Conservation (phyloP, 2,797 vertebrate species). For the Cyclura pinguis region DNA sequence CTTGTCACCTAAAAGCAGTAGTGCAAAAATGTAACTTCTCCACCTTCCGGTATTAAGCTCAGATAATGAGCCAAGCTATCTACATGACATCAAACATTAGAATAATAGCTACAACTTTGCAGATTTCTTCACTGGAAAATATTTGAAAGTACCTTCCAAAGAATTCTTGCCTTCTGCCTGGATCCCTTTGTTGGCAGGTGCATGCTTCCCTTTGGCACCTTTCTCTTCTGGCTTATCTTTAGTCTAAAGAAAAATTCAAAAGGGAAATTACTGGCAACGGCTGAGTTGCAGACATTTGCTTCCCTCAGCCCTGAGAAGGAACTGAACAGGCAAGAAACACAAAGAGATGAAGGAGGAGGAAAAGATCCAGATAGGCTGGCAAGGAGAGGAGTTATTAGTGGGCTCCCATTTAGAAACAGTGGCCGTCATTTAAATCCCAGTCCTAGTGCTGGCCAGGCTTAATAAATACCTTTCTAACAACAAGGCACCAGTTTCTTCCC, state of each 20-base stretch:
- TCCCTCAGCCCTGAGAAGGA: neutral
- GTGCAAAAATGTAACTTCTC: too few relatives aligned
- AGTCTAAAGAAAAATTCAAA: constrained; percentile 76
- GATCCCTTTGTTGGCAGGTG: constrained; percentile 72
- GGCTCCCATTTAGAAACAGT: too few relatives aligned
- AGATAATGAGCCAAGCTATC: neutral
- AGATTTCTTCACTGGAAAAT: neutral
- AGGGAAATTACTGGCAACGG: constrained; percentile 6
- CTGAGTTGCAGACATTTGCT: neutral
- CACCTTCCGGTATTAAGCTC: neutral
- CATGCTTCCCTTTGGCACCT: constrained; percentile 76
- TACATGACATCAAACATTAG: constrained; percentile 13
- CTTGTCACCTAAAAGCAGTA: too few relatives aligned
- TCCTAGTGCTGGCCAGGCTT: too few relatives aligned
- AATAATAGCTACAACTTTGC: neutral
- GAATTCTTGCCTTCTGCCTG: constrained; percentile 75
- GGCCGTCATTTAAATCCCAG: too few relatives aligned
- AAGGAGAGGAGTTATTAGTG: too few relatives aligned
- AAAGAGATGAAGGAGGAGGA: too few relatives aligned
- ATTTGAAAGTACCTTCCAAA: constrained; percentile 76
- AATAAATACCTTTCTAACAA: too few relatives aligned
- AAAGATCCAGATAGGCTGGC: too few relatives aligned
- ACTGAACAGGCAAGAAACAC: neutral
- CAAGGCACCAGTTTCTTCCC: too few relatives aligned
- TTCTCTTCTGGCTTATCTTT: constrained; percentile 82